Percentiles rank a stretch among this genome's conserved stretches.
These are phyloP conservation scores for Pseudorhombus dupliciocellatus DNA, from an alignment of 2,113 vertebrate genomes.

Conservation along the genomic window DNA sequence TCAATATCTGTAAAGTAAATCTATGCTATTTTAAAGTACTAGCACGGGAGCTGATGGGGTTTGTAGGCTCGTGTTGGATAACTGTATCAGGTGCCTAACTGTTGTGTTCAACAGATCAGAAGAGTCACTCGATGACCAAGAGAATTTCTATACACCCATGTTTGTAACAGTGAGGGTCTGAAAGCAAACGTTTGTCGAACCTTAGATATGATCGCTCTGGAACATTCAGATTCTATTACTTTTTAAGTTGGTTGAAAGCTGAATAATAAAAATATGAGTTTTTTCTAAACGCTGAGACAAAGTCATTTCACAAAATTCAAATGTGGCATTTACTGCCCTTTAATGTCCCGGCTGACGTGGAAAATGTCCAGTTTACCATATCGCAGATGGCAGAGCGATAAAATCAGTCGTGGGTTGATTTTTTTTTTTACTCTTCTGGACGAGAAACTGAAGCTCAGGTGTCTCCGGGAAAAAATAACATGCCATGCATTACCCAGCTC, in stretches of 20 bases:
- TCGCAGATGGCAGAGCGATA: constrained; percentile 54
- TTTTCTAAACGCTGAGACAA: constrained; percentile 61
- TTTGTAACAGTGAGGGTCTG: constrained; percentile 44
- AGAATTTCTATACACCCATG: constrained; percentile 51
- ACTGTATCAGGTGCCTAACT: constrained; percentile 49
- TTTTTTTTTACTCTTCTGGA: constrained; percentile 36
- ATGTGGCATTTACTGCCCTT: constrained; percentile 73
- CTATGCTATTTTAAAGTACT: constrained; percentile 66
- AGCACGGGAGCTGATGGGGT: constrained; percentile 23
- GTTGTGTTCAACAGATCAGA: constrained; percentile 58
- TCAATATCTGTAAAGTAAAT: constrained; percentile 65
- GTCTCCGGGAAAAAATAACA: constrained; percentile 69
- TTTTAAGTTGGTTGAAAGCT: constrained; percentile 69
- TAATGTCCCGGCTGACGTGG: constrained; percentile 52
- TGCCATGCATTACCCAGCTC: constrained; percentile 69
- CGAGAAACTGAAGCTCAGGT: constrained; percentile 61
- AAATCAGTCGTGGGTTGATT: constrained; percentile 55
- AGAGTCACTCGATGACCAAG: constrained; percentile 29
- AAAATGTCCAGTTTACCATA: constrained; percentile 70
- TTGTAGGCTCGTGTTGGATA: constrained; percentile 28
- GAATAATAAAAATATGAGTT: constrained; percentile 66
- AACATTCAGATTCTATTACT: constrained; percentile 59
- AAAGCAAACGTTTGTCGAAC: constrained; percentile 54
- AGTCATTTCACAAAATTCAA: constrained; percentile 69
- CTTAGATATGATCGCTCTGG: constrained; percentile 48